phyloP scores from a whole-genome alignment of 2,888 invertebrate species.

The Mimachlamys varia region DNA sequence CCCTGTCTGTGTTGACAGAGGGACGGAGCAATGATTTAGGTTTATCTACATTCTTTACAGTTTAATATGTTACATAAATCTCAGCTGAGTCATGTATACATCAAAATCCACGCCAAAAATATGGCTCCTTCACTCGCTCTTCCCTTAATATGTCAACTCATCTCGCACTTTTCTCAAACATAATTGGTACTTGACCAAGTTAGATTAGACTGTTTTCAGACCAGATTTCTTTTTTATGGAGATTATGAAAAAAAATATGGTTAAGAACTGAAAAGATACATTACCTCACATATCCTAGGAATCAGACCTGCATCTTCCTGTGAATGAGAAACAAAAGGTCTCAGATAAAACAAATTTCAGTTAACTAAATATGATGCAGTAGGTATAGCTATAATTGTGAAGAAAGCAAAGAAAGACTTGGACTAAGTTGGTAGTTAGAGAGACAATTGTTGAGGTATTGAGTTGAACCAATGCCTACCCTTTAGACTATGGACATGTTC shows the following conservation, averaged over 20 bases:
- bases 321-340: conserved; percentile 51
- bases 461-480: no score
- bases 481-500: no score
- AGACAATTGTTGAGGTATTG: no score
- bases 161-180: background rate
- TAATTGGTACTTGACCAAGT: conserved; percentile 17
- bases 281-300: conserved; percentile 81
- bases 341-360: background rate
- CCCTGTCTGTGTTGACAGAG: background rate
- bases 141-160: background rate
- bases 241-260: background rate
- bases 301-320: conserved; percentile 81
- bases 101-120: background rate
- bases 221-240: background rate
- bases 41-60: background rate
- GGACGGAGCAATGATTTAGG: background rate
- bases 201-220: background rate
- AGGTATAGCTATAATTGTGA: background rate
- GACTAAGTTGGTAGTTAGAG: background rate
- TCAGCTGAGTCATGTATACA: background rate
- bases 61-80: conserved; percentile 22
- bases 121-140: background rate
- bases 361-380: background rate
- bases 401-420: no score
- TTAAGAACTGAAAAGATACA: conserved; percentile 39